Evolutionary conservation across 1,140 invertebrate genomes (phyloP).

Genomic region (Polypedilum pembai): DNA sequence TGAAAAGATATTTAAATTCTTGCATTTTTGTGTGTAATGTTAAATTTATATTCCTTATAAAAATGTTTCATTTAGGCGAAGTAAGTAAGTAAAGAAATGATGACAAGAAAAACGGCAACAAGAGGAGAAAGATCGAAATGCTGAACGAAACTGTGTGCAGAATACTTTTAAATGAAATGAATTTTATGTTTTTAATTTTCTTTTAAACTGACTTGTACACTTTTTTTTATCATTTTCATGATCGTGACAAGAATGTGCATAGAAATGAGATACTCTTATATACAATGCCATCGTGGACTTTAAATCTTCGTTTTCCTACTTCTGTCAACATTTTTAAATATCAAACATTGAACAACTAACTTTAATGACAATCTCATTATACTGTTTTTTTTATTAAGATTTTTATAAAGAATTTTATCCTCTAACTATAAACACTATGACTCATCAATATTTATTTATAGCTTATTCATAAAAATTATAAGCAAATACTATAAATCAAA

Average conservation of each 20-base stretch:
- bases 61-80: neutral
- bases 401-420: neutral
- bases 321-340: conserved; percentile 3
- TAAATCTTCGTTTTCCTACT: neutral
- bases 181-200: conserved; percentile 29
- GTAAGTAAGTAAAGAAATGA: conserved; percentile 20
- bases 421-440: neutral
- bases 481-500: neutral
- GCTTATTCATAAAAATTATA: neutral
- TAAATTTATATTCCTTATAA: neutral
- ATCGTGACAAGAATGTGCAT: conserved; percentile 25
- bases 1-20: conserved; percentile 21
- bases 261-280: conserved; percentile 13
- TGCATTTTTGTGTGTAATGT: neutral
- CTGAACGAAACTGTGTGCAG: neutral
- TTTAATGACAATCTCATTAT: neutral
- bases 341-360: neutral
- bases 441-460: too few relatives aligned
- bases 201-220: conserved; percentile 27
- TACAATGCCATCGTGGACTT: neutral
- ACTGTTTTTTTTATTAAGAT: neutral
- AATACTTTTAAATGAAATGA: conserved; percentile 23
- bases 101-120: conserved; percentile 6
- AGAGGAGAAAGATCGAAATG: neutral
- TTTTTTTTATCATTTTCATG: conserved; percentile 26